Percentiles rank a stretch among this genome's conserved stretches.
These are phyloP conservation scores for Thamnaconus septentrionalis DNA, from an alignment of 2,113 vertebrate genomes.

Conservation along the genomic window DNA sequence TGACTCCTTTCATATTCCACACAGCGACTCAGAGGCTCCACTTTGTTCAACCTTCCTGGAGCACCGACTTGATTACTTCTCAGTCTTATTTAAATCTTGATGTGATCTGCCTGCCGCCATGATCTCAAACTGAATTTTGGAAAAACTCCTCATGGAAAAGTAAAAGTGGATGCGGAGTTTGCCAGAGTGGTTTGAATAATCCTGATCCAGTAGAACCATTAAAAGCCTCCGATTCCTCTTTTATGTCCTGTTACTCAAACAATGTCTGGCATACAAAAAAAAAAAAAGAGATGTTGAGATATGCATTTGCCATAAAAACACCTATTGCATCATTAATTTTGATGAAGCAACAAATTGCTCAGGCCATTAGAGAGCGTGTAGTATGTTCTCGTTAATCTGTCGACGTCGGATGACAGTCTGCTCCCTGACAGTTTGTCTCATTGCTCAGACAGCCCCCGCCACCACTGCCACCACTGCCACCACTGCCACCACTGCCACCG, in stretches of 20 bases:
- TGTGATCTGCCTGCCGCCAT: constrained; percentile 61
- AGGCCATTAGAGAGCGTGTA: constrained; percentile 76
- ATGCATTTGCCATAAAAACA: constrained; percentile 80
- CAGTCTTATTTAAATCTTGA: constrained; percentile 52
- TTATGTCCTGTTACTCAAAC: constrained; percentile 23
- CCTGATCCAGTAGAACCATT: constrained; percentile 28
- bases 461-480: no score
- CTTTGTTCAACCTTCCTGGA: constrained; percentile 34
- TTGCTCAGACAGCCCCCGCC: constrained; percentile 50
- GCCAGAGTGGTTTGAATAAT: background rate
- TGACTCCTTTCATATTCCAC: constrained; percentile 28
- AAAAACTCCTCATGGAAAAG: constrained; percentile 21
- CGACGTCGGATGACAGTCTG: constrained; percentile 50
- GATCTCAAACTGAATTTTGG: constrained; percentile 49
- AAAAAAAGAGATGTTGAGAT: constrained; percentile 77
- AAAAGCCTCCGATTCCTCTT: constrained; percentile 34
- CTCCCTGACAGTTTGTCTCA: constrained; percentile 61
- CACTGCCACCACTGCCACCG: no score
- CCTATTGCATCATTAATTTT: constrained; percentile 81
- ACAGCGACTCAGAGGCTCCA: constrained; percentile 8
- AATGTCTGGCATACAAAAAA: constrained; percentile 50
- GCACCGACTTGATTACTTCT: constrained; percentile 12
- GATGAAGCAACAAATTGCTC: constrained; percentile 76
- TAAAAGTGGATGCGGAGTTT: constrained; percentile 57
- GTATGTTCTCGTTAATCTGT: constrained; percentile 77